Base-by-base conservation (phyloP, 2,113 vertebrate genomes). In the Pandion haliaetus region DNA sequence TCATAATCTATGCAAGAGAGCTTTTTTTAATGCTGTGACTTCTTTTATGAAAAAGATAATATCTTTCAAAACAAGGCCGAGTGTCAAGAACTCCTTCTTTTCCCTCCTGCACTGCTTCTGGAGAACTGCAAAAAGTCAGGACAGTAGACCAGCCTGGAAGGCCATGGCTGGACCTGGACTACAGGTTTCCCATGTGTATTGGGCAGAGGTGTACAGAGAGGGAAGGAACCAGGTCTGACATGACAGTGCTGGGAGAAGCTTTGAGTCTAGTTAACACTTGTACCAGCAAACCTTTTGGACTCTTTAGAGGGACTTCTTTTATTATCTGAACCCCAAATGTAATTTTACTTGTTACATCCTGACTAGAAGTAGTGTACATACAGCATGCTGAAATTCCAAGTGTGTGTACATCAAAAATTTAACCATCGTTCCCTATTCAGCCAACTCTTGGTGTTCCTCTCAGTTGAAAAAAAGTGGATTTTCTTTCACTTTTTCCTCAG, bases 121-220 rank as follows among this genome's bases (percentile, higher is more conserved):
- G 32, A 76, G n/a, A 74, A 1, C 34, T 63, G 45, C 44, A 19
- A 26, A 73, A 63, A 44, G 34, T 9, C 4, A 2, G 70, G 24
- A 23, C 32, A 49, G 76, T 42, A 47, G 66, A 38, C 9, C 8
- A 65, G 14, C 21, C 5, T 15, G 69, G 67, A 83, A 73, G 55
- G 50, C 54, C 17, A 7, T 24, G 47, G 32, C 40, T 73, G 49
- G 44, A 72, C 49, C 44, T 38, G 17, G 15, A 14, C 29, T 29
- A 2, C 1, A 3, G 5, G 26, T 59, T 81, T 63, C 29, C 32
- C 20, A 6, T 23, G 25, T 0, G 1, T 28, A 9, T 2, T 42
- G 47, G 40, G 26, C 40, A 85, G 38, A 71, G 76, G 3, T 31
- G 3, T 23, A 24, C 3, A 34, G 61, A 61, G 32, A 55, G 21